These are phyloP conservation scores for Macropis europaea DNA, from an alignment of 2,888 invertebrate species.

Conservation along the genomic window DNA sequence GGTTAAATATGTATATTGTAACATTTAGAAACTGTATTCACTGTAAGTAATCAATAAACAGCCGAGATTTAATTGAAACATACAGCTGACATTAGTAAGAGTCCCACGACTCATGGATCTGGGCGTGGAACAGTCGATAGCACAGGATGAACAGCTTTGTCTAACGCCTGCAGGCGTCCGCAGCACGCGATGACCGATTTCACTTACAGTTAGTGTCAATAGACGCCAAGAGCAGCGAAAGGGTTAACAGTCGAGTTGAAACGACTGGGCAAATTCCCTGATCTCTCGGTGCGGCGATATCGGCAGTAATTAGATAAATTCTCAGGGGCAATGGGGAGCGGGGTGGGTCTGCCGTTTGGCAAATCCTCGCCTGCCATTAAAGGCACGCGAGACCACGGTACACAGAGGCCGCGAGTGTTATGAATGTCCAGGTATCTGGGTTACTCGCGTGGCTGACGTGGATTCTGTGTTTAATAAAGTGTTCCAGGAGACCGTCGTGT, in stretches of 20 bases:
- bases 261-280: background rate
- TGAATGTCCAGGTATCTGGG: constrained; percentile 40
- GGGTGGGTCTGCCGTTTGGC: constrained; percentile 44
- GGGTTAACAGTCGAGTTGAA: background rate
- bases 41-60: too few relatives aligned
- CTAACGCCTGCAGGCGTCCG: too few relatives aligned
- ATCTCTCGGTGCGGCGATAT: background rate
- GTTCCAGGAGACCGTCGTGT: constrained; percentile 8
- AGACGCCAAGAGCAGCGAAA: too few relatives aligned
- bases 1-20: too few relatives aligned
- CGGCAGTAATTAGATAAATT: constrained; percentile 52
- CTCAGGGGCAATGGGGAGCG: constrained; percentile 27
- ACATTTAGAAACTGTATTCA: too few relatives aligned
- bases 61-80: too few relatives aligned
- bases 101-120: too few relatives aligned
- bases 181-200: too few relatives aligned
- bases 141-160: too few relatives aligned
- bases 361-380: constrained; percentile 43
- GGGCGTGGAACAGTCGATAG: too few relatives aligned
- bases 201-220: too few relatives aligned
- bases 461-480: constrained; percentile 50
- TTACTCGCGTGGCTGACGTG: constrained; percentile 35
- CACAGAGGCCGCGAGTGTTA: constrained; percentile 9
- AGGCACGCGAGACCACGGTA: constrained; percentile 5
- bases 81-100: too few relatives aligned